Conservation (phyloP, 1,140 invertebrate genomes). For the Maniola jurtina region DNA sequence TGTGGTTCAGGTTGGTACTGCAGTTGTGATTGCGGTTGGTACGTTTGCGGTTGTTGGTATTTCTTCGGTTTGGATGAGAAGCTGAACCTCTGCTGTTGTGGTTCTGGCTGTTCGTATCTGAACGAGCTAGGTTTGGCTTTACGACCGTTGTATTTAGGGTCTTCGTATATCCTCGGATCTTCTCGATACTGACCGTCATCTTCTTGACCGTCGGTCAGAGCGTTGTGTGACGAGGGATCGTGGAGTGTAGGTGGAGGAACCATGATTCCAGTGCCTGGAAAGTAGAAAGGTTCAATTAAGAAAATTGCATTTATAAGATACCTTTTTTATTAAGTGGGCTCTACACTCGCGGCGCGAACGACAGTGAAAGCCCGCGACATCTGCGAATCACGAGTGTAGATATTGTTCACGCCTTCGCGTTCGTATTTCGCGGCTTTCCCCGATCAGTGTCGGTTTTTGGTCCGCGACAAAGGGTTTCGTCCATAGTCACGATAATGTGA, state of each 20-base stretch:
- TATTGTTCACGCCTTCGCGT: too few relatives aligned
- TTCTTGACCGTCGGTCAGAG: slow-evolving; percentile 82
- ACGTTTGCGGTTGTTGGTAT: slow-evolving; percentile 27
- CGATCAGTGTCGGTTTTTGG: too few relatives aligned
- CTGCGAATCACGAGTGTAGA: too few relatives aligned
- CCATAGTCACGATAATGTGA: too few relatives aligned
- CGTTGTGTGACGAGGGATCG: slow-evolving; percentile 62
- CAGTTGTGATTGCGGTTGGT: slow-evolving; percentile 19
- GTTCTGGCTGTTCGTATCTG: slow-evolving; percentile 58
- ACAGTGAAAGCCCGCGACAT: too few relatives aligned
- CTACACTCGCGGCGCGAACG: too few relatives aligned
- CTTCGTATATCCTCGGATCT: slow-evolving; percentile 87
- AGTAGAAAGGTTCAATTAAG: too few relatives aligned
- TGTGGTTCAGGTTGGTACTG: slow-evolving; percentile 37
- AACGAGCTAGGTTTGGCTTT: slow-evolving; percentile 52
- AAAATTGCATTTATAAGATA: too few relatives aligned
- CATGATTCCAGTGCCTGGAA: slow-evolving; percentile 86
- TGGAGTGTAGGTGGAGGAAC: slow-evolving; percentile 86
- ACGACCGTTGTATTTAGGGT: slow-evolving; percentile 83
- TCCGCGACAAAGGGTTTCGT: too few relatives aligned
- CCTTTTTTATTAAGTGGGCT: too few relatives aligned
- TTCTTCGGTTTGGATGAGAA: slow-evolving; percentile 38
- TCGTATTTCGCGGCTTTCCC: too few relatives aligned
- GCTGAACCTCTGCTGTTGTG: slow-evolving; percentile 44
- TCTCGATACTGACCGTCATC: slow-evolving; percentile 91